Conservation (phyloP, 1,140 invertebrate species). For the Parapsyche elsis region DNA sequence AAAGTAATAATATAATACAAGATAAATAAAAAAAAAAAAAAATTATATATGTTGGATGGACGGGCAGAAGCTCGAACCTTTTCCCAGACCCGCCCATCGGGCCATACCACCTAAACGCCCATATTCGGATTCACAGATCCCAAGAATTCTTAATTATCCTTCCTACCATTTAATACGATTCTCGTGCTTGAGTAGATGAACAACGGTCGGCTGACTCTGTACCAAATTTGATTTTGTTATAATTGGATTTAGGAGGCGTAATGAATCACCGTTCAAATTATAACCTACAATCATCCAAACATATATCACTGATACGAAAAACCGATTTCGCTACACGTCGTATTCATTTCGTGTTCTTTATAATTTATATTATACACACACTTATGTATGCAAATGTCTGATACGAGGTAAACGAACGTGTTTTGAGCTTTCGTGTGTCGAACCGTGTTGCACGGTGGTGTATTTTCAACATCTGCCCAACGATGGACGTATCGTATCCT, state of each 20-base stretch:
- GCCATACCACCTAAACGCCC: conserved; percentile 43
- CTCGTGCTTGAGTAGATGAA: conserved; percentile 39
- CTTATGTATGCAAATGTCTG: not conserved
- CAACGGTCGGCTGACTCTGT: conserved; percentile 7
- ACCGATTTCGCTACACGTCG: not conserved
- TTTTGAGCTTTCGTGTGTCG: conserved; percentile 16
- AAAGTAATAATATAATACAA: conserved; percentile 27
- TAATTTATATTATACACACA: not conserved
- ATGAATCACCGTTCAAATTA: conserved; percentile 50
- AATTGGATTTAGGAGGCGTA: conserved; percentile 54
- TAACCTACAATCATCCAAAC: conserved; percentile 53
- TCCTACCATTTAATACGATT: conserved; percentile 42
- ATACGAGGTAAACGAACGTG: conserved; percentile 30
- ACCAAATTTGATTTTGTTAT: conserved; percentile 53
- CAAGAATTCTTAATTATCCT: conserved; percentile 52
- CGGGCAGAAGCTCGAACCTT: conserved; percentile 34
- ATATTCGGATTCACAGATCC: conserved; percentile 42
- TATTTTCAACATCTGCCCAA: not conserved
- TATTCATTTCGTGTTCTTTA: not conserved
- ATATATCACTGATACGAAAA: conserved; percentile 43
- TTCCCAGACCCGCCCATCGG: conserved; percentile 37
- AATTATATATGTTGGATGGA: not conserved
- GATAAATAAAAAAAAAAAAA: conserved; percentile 17
- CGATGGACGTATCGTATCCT: not conserved
- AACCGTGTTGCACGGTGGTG: conserved; percentile 3